Evolutionary conservation across 2,113 vertebrate species (phyloP).

Genomic region (Heptranchias perlo): DNA sequence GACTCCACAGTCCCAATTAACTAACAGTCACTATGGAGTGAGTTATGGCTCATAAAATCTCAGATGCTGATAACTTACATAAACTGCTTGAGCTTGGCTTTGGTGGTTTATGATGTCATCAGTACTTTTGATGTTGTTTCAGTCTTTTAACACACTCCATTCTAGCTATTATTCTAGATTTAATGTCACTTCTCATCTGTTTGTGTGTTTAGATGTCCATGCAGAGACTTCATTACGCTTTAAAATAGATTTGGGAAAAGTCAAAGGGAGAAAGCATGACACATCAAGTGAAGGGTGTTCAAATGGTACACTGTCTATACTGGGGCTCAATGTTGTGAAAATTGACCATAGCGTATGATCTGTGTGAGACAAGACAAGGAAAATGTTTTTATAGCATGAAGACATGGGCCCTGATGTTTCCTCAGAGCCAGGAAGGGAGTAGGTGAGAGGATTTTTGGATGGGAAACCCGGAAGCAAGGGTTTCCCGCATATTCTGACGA

Average conservation of each 20-base stretch:
- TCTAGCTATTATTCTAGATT: not conserved
- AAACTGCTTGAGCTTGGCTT: not conserved
- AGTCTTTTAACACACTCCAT: not conserved
- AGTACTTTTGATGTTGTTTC: not conserved
- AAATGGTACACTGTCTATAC: no score
- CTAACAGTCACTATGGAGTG: not conserved
- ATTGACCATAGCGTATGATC: not conserved
- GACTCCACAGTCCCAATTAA: not conserved
- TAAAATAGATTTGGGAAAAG: not conserved
- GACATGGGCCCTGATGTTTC: no score
- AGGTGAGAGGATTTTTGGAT: no score
- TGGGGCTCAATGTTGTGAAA: not conserved
- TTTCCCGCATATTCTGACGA: no score
- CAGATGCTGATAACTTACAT: not conserved
- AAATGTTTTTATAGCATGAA: not conserved
- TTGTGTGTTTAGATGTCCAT: not conserved
- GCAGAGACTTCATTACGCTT: not conserved
- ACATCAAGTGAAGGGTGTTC: no score
- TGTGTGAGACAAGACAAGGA: not conserved
- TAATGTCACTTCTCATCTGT: not conserved
- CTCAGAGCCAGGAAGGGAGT: no score
- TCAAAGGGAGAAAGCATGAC: not conserved
- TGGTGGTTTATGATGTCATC: not conserved
- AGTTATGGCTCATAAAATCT: not conserved
- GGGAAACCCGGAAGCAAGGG: no score